Evolutionary conservation across 1,140 invertebrate species (phyloP), one percentile per base, ranked within the genome.

Genomic region (Zaprionus lachaisei): DNA sequence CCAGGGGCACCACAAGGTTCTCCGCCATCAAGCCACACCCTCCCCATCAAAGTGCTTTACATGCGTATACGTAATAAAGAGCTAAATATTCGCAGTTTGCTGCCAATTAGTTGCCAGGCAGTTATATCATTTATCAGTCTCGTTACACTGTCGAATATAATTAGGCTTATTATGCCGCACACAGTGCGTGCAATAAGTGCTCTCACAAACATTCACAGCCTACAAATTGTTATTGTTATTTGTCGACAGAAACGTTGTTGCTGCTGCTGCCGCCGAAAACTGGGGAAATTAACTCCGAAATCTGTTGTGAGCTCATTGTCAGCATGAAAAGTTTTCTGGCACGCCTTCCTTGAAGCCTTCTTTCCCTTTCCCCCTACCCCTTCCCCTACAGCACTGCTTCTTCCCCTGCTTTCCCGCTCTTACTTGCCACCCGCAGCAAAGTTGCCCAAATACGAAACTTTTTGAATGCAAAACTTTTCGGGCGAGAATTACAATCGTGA

Each of bases 251-350:
- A 84, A 87, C 89, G 77, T 86, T 86, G 83, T 28, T 57, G 56
- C 11, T n/a, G 38, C 5, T 41, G 15, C 37, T 38, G 37, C 37
- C 54, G 72, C 67, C 70, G 54, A 65, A 65, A 81, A 80, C 82
- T 85, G 83, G 80, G 83, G 83, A 89, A 89, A 89, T 89, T 89
- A 89, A 89, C 85, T 89, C 83, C 67, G 84, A 89, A 89, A 89
- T 89, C 84, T 89, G 84, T 89, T 89, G 84, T 89, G 84, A 89
- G 84, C 84, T 89, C 84, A 89, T 89, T 89, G 84, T 89, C 84
- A 89, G 84, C 84, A 80, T 71, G 44, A 79, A 89, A 89, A 87
- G 60, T 89, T 90, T 87, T 75, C 57, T 26, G 34, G 51, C 66
- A 65, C 34, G 58, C 60, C 34, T 4, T 41, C 24, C 60, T 38